Evolutionary conservation across 2,888 invertebrate species (phyloP).

Genomic region (Phalangium opilio): DNA sequence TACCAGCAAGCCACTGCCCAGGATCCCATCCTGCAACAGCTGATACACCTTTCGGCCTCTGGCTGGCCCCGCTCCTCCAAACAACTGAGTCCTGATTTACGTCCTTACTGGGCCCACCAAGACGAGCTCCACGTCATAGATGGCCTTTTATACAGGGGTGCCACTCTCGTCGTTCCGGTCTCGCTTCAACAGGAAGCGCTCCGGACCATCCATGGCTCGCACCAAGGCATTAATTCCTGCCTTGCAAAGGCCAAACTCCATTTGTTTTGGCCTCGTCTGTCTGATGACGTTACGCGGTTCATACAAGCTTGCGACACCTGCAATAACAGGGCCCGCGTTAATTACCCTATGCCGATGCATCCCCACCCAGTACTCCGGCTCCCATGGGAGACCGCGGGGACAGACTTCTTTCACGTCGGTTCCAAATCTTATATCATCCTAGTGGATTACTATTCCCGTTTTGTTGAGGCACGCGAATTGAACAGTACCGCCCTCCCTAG

Average conservation of each 20-base stretch:
- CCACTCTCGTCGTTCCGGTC: background rate
- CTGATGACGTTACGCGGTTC: constrained; percentile 1
- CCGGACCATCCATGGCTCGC: background rate
- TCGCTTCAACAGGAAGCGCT: constrained; percentile 2
- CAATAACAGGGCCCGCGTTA: background rate
- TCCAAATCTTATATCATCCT: constrained; percentile 2
- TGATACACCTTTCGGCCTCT: background rate
- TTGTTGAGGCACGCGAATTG: constrained; percentile 2
- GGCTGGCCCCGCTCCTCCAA: constrained; percentile 3
- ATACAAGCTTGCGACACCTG: constrained; percentile 1
- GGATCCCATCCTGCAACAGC: constrained; percentile 4
- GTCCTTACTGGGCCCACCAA: constrained; percentile 3
- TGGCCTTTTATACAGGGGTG: constrained; percentile 5
- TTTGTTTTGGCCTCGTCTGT: constrained; percentile 5
- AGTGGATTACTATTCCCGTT: constrained; percentile 6
- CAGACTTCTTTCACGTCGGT: constrained; percentile 2
- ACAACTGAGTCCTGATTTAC: background rate
- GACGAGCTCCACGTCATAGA: constrained; percentile 2
- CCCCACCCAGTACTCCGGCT: constrained; percentile 1
- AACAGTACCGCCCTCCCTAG: background rate
- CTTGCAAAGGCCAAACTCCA: constrained; percentile 3
- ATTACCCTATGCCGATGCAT: background rate
- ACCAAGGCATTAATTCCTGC: constrained; percentile 4
- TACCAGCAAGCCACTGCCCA: background rate
- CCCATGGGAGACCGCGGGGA: constrained; percentile 4